phyloP scores from a whole-genome alignment of 1,140 invertebrate species.

The Dendroctonus valens region DNA sequence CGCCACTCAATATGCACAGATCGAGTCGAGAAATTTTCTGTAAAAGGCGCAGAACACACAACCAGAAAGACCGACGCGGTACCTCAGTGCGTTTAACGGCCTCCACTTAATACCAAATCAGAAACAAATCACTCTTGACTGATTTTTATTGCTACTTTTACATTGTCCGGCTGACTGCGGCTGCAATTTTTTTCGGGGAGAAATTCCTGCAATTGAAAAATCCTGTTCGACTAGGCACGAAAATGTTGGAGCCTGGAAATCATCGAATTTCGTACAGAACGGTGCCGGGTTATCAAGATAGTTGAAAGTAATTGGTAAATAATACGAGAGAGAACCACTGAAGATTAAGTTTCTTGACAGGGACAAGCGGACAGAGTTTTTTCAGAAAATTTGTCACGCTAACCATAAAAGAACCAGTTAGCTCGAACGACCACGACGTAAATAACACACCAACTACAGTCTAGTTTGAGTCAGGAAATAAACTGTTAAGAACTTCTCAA shows the following conservation, averaged over 20 bases:
- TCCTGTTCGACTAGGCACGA: neutral
- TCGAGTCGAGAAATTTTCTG: slow-evolving; percentile 19
- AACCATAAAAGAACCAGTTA: slow-evolving; percentile 33
- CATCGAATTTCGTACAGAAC: slow-evolving; percentile 11
- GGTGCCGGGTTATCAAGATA: slow-evolving; percentile 11
- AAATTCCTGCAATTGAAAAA: neutral
- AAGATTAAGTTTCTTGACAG: slow-evolving; percentile 30
- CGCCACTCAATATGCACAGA: slow-evolving; percentile 16
- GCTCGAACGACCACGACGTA: slow-evolving; percentile 10
- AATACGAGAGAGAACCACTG: slow-evolving; percentile 27
- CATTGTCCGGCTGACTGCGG: neutral
- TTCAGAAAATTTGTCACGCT: slow-evolving; percentile 32
- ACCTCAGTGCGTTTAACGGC: slow-evolving; percentile 5
- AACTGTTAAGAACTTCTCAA: too few species aligned
- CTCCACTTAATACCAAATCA: slow-evolving; percentile 24
- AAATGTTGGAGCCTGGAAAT: neutral
- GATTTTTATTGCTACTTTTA: slow-evolving; percentile 22
- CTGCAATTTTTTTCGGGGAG: neutral
- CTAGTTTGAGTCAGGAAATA: too few species aligned
- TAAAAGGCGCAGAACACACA: slow-evolving; percentile 28
- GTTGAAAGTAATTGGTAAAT: slow-evolving; percentile 30
- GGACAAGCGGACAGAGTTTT: slow-evolving; percentile 16
- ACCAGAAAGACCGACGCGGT: slow-evolving; percentile 14
- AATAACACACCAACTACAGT: slow-evolving; percentile 5
- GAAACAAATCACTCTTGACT: slow-evolving; percentile 32